Base-by-base conservation (phyloP, 1,140 invertebrate genomes). In the Lepidurus arcticus region DNA sequence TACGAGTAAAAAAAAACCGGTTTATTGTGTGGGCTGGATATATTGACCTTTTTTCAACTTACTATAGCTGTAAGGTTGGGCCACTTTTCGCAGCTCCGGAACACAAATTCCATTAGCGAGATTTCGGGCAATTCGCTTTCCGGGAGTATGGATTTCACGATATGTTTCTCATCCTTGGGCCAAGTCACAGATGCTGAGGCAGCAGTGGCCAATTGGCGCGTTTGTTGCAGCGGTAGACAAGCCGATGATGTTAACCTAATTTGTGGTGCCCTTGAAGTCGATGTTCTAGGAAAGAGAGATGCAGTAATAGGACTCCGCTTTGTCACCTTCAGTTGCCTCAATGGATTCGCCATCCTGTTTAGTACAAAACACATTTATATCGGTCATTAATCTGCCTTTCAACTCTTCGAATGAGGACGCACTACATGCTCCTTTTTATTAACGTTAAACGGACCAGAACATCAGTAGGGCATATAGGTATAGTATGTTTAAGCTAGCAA, bases 61-160 rank as follows among this genome's bases (percentile, higher is more conserved):
- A 80, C 79, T 43, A 78, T 45, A 6, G 79, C 79, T 13, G 45
- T 45, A 21, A 78, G 77, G 11, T 78, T 42, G 10, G 79, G 79
- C 78, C 78, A 78, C 42, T 77, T 44, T 7, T 45, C 45, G 73
- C 44, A 73, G 53, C 47, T 77, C 45, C 73, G 65, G 43, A 80
- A 77, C 8, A 80, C 53, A 7, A 74, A 73, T 76, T 74, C 53
- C 21, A 74, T 42, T 16, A 80, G 24, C 24, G 76, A 74, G 45
- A 80, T 45, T n/a, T 80, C 76, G 44, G 73, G 75, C 47, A 80
- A 42, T 44, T 74, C 47, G 76, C 76, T 74, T 34, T 80, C 79
- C 0, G 76, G 34, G 13, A 78, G 76, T 5, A 73, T 73, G 43
- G 79, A 80, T 21, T 42, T 45, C 43, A 80, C 79, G 73, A 80